These are phyloP conservation scores for Zoanthus sansibaricus DNA, from an alignment of 92 coral and sea anemone species.

Conservation along the genomic window DNA sequence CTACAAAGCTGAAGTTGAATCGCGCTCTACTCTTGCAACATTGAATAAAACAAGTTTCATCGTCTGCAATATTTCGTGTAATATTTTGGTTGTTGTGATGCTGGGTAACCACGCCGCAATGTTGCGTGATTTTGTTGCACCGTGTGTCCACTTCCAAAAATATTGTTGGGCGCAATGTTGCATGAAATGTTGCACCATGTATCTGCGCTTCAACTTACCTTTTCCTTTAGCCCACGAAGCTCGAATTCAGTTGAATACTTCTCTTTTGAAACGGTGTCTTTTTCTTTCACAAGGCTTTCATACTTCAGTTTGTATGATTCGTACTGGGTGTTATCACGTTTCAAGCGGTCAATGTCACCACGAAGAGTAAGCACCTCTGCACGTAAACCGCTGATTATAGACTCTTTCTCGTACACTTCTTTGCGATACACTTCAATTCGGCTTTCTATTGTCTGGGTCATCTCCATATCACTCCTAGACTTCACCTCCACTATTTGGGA, in stretches of 20 bases:
- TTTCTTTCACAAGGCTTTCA: conserved; percentile 53
- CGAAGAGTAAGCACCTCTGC: conserved; percentile 34
- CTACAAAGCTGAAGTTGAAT: no score
- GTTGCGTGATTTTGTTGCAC: no score
- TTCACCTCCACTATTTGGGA: conserved; percentile 48
- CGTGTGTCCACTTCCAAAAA: no score
- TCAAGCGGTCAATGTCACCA: conserved; percentile 50
- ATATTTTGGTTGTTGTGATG: no score
- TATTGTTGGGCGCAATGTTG: no score
- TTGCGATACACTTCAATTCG: conserved; percentile 60
- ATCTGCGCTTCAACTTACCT: not conserved
- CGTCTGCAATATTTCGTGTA: no score
- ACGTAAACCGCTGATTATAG: conserved; percentile 48
- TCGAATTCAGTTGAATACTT: conserved; percentile 46
- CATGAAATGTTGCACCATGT: no score
- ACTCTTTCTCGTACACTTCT: conserved; percentile 50
- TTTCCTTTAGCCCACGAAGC: conserved; percentile 55
- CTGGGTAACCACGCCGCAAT: no score
- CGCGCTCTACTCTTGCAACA: no score
- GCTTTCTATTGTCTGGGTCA: conserved; percentile 52
- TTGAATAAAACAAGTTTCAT: no score
- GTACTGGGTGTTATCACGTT: conserved; percentile 49
- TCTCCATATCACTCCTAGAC: conserved; percentile 52
- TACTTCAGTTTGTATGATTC: conserved; percentile 53
- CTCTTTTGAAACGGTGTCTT: conserved; percentile 33